These are phyloP conservation scores for Phanerotoma sp. DNA, from an alignment of 2,888 invertebrate species.

Conservation along the genomic window DNA sequence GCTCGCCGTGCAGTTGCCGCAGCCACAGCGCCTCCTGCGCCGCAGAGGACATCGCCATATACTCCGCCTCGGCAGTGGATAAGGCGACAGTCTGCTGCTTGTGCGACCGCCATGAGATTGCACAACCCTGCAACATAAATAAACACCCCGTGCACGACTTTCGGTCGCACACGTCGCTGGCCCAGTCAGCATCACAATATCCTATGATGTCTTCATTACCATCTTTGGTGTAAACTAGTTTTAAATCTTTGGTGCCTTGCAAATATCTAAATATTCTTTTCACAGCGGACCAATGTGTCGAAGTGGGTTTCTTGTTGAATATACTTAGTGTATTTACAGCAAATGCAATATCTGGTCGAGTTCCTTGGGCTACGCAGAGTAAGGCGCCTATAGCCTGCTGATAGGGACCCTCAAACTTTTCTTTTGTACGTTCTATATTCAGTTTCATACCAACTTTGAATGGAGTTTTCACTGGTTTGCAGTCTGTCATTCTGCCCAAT, in stretches of 20 bases:
- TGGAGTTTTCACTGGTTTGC: conserved; percentile 23
- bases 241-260: conserved; percentile 16
- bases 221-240: not conserved
- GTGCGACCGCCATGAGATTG: conserved; percentile 21
- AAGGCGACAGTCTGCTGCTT: conserved; percentile 25
- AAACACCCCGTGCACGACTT: conserved; percentile 22
- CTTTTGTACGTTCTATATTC: not conserved
- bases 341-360: conserved; percentile 25
- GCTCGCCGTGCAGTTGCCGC: not conserved
- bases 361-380: conserved; percentile 14
- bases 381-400: conserved; percentile 15
- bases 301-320: conserved; percentile 10
- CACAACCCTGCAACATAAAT: conserved; percentile 13
- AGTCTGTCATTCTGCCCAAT: conserved; percentile 26
- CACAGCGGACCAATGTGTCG: conserved; percentile 17
- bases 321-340: conserved; percentile 13
- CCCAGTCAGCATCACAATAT: conserved; percentile 24
- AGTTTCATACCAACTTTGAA: conserved; percentile 6
- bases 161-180: conserved; percentile 9
- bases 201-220: not conserved
- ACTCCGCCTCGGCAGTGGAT: conserved; percentile 16
- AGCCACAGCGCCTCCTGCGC: conserved; percentile 6
- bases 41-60: conserved; percentile 7
- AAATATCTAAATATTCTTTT: conserved; percentile 28
- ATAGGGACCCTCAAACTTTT: conserved; percentile 2